These are phyloP conservation scores for Noctua fimbriata DNA, from an alignment of 2,888 invertebrate species.

Conservation along the genomic window DNA sequence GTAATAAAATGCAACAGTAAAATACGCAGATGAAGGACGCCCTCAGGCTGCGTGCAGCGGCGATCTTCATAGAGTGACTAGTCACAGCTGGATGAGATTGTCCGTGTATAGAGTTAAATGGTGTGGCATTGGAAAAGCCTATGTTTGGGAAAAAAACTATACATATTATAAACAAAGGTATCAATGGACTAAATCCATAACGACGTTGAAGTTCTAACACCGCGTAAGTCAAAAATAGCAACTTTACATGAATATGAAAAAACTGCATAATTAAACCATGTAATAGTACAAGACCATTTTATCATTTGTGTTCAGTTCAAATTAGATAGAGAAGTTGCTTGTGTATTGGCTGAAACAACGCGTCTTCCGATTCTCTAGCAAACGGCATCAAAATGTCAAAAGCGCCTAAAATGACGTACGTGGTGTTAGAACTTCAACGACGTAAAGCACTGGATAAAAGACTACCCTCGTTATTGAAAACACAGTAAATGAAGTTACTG, in stretches of 20 bases:
- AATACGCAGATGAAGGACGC: conserved; percentile 3
- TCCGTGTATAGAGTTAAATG: neutral
- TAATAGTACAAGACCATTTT: no score
- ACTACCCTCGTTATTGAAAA: neutral
- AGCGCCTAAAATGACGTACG: no score
- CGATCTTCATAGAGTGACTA: neutral
- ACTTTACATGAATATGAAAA: no score
- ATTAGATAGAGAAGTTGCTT: no score
- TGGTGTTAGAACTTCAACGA: no score
- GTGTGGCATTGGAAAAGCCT: neutral
- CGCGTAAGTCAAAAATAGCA: no score
- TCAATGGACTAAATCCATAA: neutral
- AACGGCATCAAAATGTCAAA: no score
- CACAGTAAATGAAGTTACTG: neutral
- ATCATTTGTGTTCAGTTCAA: no score
- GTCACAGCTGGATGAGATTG: neutral
- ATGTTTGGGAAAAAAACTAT: neutral
- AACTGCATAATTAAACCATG: no score
- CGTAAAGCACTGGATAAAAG: neutral
- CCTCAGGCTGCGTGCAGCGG: neutral
- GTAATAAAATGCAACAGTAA: conserved; percentile 3
- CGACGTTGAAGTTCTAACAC: no score
- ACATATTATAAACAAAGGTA: neutral
- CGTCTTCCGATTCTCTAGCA: no score
- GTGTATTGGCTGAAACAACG: no score